Base-by-base conservation (phyloP, 2,113 vertebrate genomes). In the Seriola dumerili region DNA sequence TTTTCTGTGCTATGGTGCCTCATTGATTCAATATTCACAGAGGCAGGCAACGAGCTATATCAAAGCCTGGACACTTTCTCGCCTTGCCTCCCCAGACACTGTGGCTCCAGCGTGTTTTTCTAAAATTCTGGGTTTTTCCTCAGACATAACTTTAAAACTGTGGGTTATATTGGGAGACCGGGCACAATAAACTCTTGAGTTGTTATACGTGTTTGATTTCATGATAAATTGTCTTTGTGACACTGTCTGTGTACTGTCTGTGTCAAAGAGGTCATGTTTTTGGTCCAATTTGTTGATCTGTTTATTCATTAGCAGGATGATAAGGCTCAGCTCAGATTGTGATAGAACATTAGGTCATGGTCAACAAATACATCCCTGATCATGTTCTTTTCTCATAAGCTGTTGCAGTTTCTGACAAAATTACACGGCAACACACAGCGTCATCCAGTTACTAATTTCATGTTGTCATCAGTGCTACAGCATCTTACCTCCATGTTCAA, bases 1-100 rank as follows among this genome's bases (percentile, higher is more conserved):
- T 91, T 87, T 88, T 83, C 83, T 84, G 66, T 86, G 84, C 81
- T 84, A 72, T 85, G 73, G 80, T 83, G 88, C 82, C 69, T 77
- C 79, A 86, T 90, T 91, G 88, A 93, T 92, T 91, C 88, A 91
- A 88, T 91, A 92, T 91, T 91, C 85, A 88, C 69, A 86, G 79
- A 86, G 61, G 82, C 38, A 14, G 42, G 86, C 81, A 81, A 70
- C 23, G n/a, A 79, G 84, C 85, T 82, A 72, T 72, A 80, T 87
- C 85, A 90, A 93, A 86, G 87, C 78, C 9, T 48, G 83, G 85
- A 85, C 83, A 85, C 74, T 77, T 76, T 75, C 67, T 66, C 55
- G 58, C 62, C 44, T 78, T 40, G n/a, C 29, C 32, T 84, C 69
- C 57, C 65, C n/a, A 78, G 86, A 90, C 66, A 32, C 55, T 59